phyloP scores from a whole-genome alignment of 2,888 invertebrate genomes.

The Timema podura region DNA sequence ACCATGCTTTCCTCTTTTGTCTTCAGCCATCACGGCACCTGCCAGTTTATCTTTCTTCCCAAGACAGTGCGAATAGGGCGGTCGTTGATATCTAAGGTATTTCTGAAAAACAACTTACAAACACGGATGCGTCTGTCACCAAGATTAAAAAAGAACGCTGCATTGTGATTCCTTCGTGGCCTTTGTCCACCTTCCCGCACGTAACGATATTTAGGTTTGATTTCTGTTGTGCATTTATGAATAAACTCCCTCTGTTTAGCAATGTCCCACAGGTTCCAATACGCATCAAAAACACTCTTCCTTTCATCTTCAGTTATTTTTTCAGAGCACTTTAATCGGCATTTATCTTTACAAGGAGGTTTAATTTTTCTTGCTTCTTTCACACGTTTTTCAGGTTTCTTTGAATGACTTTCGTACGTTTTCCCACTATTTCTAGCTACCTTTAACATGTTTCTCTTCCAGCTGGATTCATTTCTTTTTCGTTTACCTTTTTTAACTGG shows the following conservation, averaged over 20 bases:
- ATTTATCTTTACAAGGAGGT: background rate
- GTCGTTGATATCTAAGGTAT: conserved; percentile 3
- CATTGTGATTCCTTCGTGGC: background rate
- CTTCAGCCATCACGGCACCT: conserved; percentile 1
- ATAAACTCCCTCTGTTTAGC: background rate
- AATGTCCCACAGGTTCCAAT: background rate
- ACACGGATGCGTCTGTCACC: too few species aligned
- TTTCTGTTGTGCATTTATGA: background rate
- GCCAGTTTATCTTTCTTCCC: too few species aligned
- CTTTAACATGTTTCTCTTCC: background rate
- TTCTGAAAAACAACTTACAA: background rate
- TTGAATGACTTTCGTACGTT: background rate
- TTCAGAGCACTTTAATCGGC: background rate
- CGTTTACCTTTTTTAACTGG: conserved; percentile 2
- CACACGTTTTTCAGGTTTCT: conserved; percentile 5
- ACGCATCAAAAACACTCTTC: background rate
- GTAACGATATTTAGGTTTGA: background rate
- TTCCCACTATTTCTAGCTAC: background rate
- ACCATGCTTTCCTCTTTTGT: background rate
- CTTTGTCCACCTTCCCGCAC: conserved; percentile 3
- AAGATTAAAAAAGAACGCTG: background rate
- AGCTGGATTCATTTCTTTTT: conserved; percentile 6
- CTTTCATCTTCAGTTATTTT: conserved; percentile 4
- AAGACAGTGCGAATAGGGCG: conserved; percentile 3
- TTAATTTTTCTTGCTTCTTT: conserved; percentile 2